Evolutionary conservation across 2,113 vertebrate species (phyloP).

Genomic region (Ornithorhynchus anatinus): DNA sequence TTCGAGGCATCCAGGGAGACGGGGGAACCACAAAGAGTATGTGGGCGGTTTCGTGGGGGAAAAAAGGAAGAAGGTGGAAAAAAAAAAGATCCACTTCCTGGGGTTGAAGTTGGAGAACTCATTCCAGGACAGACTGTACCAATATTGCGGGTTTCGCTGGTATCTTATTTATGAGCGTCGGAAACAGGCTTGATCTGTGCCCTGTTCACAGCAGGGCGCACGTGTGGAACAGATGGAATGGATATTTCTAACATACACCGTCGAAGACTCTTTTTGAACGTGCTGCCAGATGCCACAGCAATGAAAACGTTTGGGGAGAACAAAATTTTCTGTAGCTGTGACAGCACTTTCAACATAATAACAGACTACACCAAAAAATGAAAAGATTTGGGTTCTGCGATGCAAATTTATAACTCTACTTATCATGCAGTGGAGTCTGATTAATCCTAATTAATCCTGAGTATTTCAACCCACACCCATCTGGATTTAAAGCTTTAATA

Average conservation of each 20-base stretch:
- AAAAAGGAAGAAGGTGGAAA: conserved; percentile 8
- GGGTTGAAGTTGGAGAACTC: conserved; percentile 60
- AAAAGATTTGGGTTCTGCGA: conserved; percentile 18
- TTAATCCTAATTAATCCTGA: conserved; percentile 10
- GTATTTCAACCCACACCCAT: not conserved
- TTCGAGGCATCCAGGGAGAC: conserved; percentile 34
- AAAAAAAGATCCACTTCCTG: conserved; percentile 56
- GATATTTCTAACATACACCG: conserved; percentile 62
- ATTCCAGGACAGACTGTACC: conserved; percentile 51
- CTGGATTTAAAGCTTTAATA: conserved; percentile 9
- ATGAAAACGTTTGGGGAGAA: conserved; percentile 58
- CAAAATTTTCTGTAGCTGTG: conserved; percentile 54
- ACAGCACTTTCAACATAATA: conserved; percentile 64
- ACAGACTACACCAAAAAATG: conserved; percentile 43
- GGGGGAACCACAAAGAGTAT: conserved; percentile 22
- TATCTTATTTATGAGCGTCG: conserved; percentile 63
- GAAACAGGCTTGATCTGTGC: conserved; percentile 59
- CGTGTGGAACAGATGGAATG: conserved; percentile 68
- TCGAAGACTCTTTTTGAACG: conserved; percentile 58
- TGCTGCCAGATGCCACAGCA: conserved; percentile 67
- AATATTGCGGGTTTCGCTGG: conserved; percentile 44
- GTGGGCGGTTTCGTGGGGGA: conserved; percentile 9
- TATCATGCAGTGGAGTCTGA: not conserved
- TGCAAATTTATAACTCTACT: too few relatives aligned
- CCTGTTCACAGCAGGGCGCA: conserved; percentile 39